Conservation (phyloP, 2,888 invertebrate genomes). For the Diarsia rubi region DNA sequence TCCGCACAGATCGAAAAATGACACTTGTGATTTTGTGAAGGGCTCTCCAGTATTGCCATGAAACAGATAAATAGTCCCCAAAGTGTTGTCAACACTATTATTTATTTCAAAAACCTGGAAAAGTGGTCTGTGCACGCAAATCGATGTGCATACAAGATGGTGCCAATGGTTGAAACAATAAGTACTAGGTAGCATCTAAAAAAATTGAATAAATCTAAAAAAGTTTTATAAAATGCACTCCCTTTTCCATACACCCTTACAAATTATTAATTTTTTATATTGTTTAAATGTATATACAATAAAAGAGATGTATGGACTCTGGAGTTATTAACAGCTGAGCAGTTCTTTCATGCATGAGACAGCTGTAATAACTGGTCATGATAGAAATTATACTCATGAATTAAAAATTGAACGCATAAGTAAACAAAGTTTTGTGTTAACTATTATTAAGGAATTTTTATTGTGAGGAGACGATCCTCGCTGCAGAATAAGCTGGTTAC, state of each 20-base stretch:
- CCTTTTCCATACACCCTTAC: background rate
- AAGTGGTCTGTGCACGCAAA: background rate
- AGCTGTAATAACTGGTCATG: background rate
- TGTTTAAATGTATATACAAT: too few species aligned
- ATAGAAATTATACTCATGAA: background rate
- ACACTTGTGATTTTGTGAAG: conserved; percentile 78
- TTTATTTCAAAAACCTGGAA: background rate
- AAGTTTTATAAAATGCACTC: background rate
- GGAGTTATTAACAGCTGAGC: background rate
- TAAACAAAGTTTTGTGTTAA: background rate
- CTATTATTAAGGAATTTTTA: background rate
- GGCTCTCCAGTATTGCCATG: conserved; percentile 56
- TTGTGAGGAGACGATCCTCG: background rate
- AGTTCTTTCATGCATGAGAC: background rate
- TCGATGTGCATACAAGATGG: background rate
- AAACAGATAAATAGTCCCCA: background rate
- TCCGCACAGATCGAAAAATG: conserved; percentile 81
- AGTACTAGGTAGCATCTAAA: background rate
- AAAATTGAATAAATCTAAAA: too few species aligned
- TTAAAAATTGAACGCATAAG: background rate
- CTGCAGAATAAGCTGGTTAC: background rate
- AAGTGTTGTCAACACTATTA: conserved; percentile 21
- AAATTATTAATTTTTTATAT: background rate
- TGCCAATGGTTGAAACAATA: background rate
- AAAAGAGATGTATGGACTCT: background rate